These are phyloP conservation scores for Anoplius nigerrimus DNA, from an alignment of 2,888 invertebrate species.

Conservation along the genomic window DNA sequence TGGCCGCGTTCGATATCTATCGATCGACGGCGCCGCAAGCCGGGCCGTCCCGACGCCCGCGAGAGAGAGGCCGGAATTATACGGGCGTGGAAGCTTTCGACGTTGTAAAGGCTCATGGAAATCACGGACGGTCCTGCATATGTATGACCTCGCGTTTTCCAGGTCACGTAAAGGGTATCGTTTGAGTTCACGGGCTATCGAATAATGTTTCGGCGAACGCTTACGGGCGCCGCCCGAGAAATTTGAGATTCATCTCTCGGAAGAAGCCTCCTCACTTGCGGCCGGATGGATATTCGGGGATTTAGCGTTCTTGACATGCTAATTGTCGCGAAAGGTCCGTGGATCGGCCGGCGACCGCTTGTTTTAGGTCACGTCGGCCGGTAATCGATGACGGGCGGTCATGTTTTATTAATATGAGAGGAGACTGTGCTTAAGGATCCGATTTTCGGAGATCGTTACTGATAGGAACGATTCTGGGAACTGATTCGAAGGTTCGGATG, in stretches of 20 bases:
- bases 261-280: not conserved
- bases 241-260: slow-evolving; percentile 19
- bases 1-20: too few relatives aligned
- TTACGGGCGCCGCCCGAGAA: slow-evolving; percentile 10
- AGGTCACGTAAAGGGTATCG: slow-evolving; percentile 43
- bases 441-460: too few relatives aligned
- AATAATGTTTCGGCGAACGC: slow-evolving; percentile 31
- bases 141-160: slow-evolving; percentile 49
- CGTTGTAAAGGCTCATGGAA: slow-evolving; percentile 51
- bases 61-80: slow-evolving; percentile 46
- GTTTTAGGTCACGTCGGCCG: too few relatives aligned
- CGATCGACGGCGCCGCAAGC: too few relatives aligned
- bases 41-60: not conserved
- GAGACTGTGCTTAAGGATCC: too few relatives aligned
- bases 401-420: too few relatives aligned
- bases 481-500: too few relatives aligned
- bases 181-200: slow-evolving; percentile 39
- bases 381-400: too few relatives aligned
- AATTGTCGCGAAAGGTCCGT: too few relatives aligned
- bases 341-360: too few relatives aligned
- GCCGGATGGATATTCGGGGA: not conserved
- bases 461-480: too few relatives aligned
- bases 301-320: not conserved
- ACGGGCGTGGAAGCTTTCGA: slow-evolving; percentile 39
- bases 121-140: slow-evolving; percentile 47